Evolutionary conservation across 2,888 invertebrate species (phyloP), one percentile per base, ranked within the genome.

Genomic region (Luffia ferchaultella): DNA sequence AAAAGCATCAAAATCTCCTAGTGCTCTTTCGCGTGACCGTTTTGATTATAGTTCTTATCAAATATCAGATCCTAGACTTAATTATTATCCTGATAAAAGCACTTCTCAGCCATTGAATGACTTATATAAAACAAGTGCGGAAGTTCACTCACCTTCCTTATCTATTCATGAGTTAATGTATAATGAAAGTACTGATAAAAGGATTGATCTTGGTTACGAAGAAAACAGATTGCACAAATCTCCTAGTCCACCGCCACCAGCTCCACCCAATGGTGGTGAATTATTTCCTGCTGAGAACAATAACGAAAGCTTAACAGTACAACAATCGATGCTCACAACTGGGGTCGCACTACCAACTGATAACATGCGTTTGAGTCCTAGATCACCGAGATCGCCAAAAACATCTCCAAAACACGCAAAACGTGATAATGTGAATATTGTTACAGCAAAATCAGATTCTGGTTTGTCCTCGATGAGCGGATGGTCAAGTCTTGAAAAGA

Each of bases 391-490:
- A 69, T 91, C 91, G 20, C 90, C 91, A 7, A 87, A 88, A 72
- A 85, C 88, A 1, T 91, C 91, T 40, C 91, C 91, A 18, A 91
- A 91, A 64, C 87, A 90, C 61, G 69, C 86, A 17, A 87, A 87
- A 65, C 86, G 89, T 58, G 85, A 85, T 56, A 86, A 85, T 50
- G 65, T 64, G 3, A 89, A 88, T 64, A 90, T 91, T 54, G 88
- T 89, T 1, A 87, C 90, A 2, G 90, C 92, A 1, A 94, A 93
- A 70, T 94, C 94, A 1, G 94, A 95, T 69, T 94, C 94, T 0
- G 94, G 94, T 0, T 75, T 95, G 48, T 93, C 93, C 0, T 94
- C 94, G 3, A 91, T 94, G 90, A 93, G 93, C 64, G 93, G 93
- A 2, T 92, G 93, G 88, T 93, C 93, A 12, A 93, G 92, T 65